Evolutionary conservation across 1,140 invertebrate species (phyloP).

Genomic region (Triops cancriformis): DNA sequence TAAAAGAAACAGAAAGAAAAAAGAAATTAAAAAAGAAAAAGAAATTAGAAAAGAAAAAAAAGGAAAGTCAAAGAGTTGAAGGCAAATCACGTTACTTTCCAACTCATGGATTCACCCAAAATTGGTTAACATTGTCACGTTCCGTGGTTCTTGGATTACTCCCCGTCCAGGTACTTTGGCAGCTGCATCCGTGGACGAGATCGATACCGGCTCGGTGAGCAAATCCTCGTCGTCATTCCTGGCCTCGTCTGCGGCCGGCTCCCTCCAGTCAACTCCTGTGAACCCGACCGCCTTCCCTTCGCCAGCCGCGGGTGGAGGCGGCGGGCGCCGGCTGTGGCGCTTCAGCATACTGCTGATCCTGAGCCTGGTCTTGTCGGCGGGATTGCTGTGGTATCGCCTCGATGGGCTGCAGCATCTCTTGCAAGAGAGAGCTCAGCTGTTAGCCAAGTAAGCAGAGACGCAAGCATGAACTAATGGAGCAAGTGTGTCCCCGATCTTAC

Average conservation of each 20-base stretch:
- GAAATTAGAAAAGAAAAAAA: neutral
- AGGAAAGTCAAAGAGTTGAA: too few relatives aligned
- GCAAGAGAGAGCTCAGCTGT: slow-evolving; percentile 29
- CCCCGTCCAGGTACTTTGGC: neutral
- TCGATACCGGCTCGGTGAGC: neutral
- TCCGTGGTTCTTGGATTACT: too few relatives aligned
- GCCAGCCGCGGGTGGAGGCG: neutral
- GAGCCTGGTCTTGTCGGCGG: slow-evolving; percentile 42
- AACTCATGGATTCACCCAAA: too few relatives aligned
- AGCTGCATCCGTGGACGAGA: slow-evolving; percentile 22
- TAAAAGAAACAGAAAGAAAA: too few relatives aligned
- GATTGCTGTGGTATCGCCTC: slow-evolving; percentile 42
- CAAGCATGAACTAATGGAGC: neutral
- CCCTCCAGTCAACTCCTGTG: slow-evolving; percentile 6
- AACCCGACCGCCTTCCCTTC: neutral
- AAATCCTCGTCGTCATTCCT: slow-evolving; percentile 6
- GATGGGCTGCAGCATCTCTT: slow-evolving; percentile 42
- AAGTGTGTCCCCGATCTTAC: neutral
- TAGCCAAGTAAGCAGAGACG: slow-evolving; percentile 31
- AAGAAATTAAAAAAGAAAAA: too few relatives aligned
- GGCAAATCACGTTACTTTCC: too few relatives aligned
- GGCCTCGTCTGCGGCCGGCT: neutral
- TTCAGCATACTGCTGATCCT: slow-evolving; percentile 41
- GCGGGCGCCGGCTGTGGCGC: slow-evolving; percentile 38
- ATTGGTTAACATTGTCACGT: too few relatives aligned